Evolutionary conservation across 2,113 vertebrate genomes (phyloP).

Genomic region (Lasiurus borealis): DNA sequence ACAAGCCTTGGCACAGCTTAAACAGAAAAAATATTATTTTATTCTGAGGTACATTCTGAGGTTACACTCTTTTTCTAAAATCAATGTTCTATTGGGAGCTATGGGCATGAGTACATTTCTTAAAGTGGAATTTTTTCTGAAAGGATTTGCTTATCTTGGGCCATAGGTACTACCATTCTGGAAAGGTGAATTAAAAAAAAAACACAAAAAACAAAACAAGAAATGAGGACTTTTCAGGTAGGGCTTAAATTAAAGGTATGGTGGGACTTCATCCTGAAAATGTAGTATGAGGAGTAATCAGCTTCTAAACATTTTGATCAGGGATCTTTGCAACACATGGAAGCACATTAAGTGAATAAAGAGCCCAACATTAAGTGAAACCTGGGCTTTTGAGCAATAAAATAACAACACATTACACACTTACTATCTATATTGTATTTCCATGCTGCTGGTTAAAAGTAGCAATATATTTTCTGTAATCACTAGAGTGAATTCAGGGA

Average conservation of each 20-base stretch:
- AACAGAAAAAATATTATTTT: neutral
- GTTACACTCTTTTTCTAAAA: neutral
- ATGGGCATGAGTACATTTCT: neutral
- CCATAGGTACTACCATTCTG: no score
- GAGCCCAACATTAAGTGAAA: neutral
- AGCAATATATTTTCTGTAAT: neutral
- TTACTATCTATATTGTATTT: neutral
- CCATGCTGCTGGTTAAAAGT: neutral
- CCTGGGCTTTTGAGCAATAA: neutral
- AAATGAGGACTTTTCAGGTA: no score
- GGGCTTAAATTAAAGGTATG: no score
- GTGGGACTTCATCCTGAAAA: no score
- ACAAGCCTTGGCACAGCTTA: neutral
- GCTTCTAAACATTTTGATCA: no score
- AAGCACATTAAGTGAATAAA: neutral
- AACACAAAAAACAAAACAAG: no score
- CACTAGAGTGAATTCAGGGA: neutral
- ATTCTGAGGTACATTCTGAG: neutral
- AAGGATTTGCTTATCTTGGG: neutral
- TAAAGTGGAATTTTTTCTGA: neutral
- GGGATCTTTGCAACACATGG: neutral
- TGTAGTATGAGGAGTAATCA: no score
- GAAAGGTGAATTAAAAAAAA: no score
- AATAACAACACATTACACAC: neutral
- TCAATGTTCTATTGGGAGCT: neutral